These are phyloP conservation scores for Epinephelus awoara DNA, from an alignment of 2,797 vertebrate species.

Conservation along the genomic window DNA sequence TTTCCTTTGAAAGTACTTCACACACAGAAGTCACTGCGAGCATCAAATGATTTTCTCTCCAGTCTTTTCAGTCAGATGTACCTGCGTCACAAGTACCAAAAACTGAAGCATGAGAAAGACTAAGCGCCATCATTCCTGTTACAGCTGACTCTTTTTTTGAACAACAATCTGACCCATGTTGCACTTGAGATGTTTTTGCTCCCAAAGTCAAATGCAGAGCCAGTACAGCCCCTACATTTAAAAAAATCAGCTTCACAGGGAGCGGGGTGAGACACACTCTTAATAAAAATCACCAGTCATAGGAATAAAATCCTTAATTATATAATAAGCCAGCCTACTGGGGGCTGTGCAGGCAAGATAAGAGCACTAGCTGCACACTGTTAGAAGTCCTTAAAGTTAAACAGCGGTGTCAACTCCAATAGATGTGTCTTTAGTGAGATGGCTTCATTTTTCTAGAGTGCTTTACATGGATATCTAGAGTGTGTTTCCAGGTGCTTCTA, in stretches of 20 bases:
- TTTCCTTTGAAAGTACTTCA: constrained; percentile 34
- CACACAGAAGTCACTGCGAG: constrained; percentile 28
- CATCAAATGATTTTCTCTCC: constrained; percentile 19
- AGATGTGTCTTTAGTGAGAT: constrained; percentile 71
- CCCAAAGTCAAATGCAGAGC: constrained; percentile 72
- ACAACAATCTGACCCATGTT: constrained; percentile 67
- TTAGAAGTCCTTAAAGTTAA: constrained; percentile 74
- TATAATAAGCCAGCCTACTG: constrained; percentile 80
- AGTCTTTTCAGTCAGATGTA: constrained; percentile 10
- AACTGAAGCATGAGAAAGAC: neutral
- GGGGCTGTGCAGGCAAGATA: constrained; percentile 80
- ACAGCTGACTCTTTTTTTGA: constrained; percentile 13
- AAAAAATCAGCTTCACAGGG: constrained; percentile 58
- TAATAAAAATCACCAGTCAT: constrained; percentile 81
- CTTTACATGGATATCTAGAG: constrained; percentile 53
- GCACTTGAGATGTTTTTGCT: constrained; percentile 69
- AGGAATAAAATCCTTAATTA: constrained; percentile 83
- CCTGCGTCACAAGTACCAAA: constrained; percentile 1
- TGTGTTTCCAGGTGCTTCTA: constrained; percentile 53
- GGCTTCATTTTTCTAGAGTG: constrained; percentile 67
- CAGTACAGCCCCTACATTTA: constrained; percentile 65
- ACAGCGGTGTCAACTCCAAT: constrained; percentile 70
- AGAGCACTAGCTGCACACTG: constrained; percentile 71
- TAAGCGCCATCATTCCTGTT: neutral
- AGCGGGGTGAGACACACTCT: constrained; percentile 57